Percentiles rank a stretch among this genome's conserved stretches.
Evolutionary conservation across 64 coral and sea anemone species (phyloP).

Genomic region (Stylophora pistillata): DNA sequence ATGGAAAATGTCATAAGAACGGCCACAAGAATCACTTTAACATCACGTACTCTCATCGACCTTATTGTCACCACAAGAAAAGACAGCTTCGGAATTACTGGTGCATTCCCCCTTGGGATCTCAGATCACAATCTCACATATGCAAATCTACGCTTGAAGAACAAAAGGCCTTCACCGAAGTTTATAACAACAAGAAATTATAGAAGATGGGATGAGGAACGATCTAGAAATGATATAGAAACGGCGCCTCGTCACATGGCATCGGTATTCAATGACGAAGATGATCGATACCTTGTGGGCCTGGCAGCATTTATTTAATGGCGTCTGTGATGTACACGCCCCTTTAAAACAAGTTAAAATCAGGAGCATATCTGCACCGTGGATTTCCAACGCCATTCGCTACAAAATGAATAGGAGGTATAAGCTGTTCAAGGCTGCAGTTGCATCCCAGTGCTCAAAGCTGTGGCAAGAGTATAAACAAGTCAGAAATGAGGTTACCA

Average conservation of each 20-base stretch:
- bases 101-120: neutral
- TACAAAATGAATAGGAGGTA: conserved; percentile 38
- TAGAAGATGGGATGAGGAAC: too few species aligned
- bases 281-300: too few species aligned
- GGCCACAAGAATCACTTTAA: neutral
- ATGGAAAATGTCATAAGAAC: neutral
- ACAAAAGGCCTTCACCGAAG: too few species aligned
- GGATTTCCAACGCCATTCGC: conserved; percentile 30
- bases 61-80: neutral
- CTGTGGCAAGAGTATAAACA: conserved; percentile 39
- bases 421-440: conserved; percentile 42
- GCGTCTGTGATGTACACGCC: conserved; percentile 8
- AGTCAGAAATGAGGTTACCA: conserved; percentile 26
- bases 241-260: too few species aligned
- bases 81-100: neutral
- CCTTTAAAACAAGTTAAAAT: conserved; percentile 38
- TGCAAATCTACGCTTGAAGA: too few species aligned
- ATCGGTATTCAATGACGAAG: too few species aligned
- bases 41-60: neutral
- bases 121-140: neutral
- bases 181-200: too few species aligned
- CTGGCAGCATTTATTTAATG: neutral
- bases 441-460: neutral
- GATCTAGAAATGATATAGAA: neutral
- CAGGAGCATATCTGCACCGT: conserved; percentile 28